Evolutionary conservation across 2,113 vertebrate genomes (phyloP).

Genomic region (Saguinus imperator): DNA sequence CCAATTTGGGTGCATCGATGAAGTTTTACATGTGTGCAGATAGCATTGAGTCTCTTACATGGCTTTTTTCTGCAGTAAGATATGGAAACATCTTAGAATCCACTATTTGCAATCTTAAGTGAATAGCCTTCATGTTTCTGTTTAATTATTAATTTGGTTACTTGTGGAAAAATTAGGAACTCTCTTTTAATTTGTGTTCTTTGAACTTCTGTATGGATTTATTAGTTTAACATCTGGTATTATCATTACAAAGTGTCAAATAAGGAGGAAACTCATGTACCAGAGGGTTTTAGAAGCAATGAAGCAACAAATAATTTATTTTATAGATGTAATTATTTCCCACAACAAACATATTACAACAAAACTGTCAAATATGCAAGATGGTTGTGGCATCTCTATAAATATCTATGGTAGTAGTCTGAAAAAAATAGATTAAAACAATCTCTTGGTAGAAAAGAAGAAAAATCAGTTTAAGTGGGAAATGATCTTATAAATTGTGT

Average conservation of each 20-base stretch:
- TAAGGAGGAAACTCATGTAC: constrained; percentile 17
- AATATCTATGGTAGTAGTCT: not conserved
- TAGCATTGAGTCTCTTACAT: not conserved
- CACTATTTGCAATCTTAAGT: not conserved
- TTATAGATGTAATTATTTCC: constrained; percentile 43
- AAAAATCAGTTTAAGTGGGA: not conserved
- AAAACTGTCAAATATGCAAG: constrained; percentile 64
- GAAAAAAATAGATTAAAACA: not conserved
- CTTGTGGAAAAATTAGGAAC: not conserved
- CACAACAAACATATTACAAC: constrained; percentile 47
- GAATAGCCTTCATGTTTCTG: not conserved
- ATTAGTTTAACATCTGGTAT: constrained; percentile 68
- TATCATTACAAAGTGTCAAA: constrained; percentile 57
- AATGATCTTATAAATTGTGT: not conserved
- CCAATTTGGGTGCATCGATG: not conserved
- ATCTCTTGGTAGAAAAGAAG: not conserved
- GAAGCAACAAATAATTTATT: constrained; percentile 29
- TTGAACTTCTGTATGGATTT: constrained; percentile 48
- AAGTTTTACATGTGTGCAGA: not conserved
- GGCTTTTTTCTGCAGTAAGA: constrained; percentile 2
- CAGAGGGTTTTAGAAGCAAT: constrained; percentile 47
- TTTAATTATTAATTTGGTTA: constrained; percentile 52
- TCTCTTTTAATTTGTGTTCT: constrained; percentile 59
- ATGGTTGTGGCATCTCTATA: constrained; percentile 54
- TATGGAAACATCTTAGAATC: not conserved